Percentiles rank a stretch among this genome's conserved stretches.
Conservation (phyloP, 1,140 invertebrate species). For the Monomorium pharaonis region DNA sequence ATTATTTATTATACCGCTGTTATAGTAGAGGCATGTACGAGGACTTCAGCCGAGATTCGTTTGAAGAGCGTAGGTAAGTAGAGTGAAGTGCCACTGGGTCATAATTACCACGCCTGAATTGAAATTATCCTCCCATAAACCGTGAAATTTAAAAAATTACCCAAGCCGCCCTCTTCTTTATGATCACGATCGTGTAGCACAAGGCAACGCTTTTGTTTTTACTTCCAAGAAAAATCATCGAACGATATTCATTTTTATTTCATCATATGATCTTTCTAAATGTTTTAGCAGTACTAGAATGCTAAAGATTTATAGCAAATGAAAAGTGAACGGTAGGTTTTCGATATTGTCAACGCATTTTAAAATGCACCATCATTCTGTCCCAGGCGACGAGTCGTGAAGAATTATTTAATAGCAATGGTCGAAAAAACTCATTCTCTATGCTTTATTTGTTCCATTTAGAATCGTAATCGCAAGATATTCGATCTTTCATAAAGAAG, state of each 20-base stretch:
- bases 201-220: neutral
- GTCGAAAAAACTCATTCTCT: neutral
- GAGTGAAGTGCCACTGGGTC: conserved; percentile 65
- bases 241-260: neutral
- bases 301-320: neutral
- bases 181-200: conserved; percentile 31
- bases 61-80: conserved; percentile 93
- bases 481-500: conserved; percentile 58
- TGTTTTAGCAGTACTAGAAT: neutral
- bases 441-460: neutral
- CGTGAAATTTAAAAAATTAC: conserved; percentile 18
- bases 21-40: conserved; percentile 90
- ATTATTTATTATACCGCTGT: conserved; percentile 84
- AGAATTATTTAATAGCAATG: neutral
- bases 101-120: conserved; percentile 74
- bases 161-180: conserved; percentile 59
- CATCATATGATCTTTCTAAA: neutral
- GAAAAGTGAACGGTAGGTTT: neutral
- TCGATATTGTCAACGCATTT: neutral
- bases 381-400: neutral
- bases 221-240: neutral
- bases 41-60: conserved; percentile 93
- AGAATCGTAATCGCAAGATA: neutral
- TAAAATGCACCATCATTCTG: neutral
- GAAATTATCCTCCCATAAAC: conserved; percentile 54